Evolutionary conservation across 2,113 vertebrate genomes (phyloP), one percentile per base, ranked within the genome.

Genomic region (Calyptommatus sinebrachiatus): DNA sequence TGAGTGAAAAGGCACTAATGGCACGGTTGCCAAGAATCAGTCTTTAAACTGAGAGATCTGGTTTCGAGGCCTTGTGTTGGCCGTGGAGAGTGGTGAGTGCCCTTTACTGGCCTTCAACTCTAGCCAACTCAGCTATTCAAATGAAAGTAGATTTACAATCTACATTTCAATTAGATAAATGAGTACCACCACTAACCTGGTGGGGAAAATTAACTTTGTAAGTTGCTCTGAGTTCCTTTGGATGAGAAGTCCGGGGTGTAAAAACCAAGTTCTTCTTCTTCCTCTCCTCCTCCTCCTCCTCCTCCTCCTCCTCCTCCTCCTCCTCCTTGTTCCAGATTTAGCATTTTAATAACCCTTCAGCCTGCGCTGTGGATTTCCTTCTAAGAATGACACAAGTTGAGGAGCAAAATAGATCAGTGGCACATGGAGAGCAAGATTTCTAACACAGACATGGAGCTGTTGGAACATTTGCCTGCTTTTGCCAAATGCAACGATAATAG

Each of bases 321-420:
- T 8, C 35, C 26, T 45, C 24, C 31, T 41, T 24, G 11, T 12
- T 75, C 53, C 66, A 76, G 66, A 70, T 81, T 81, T 81, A 78
- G 77, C 68, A 61, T 61, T 81, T 83, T 61, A 86, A 90, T 82
- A 69, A 46, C 80, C 35, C 35, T 48, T 76, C 69, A n/a, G 81
- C 50, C 82, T 82, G 77, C 90, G 82, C 77, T 84, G 83, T 53
- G 67, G 0, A 73, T 89, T 88, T 77, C 85, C 84, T 89, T 85
- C 83, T 80, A 88, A 91, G 79, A 91, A 85, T 84, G 88, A 90
- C 41, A 57, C 0, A 0, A 79, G 80, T 2, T 22, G n/a, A 81
- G 65, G 53, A 86, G 80, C 74, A 78, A 82, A 82, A 71, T 71
- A 82, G 73, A 76, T 76, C 74, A 80, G 68, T 82, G 57, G 79